Conservation (phyloP, 2,797 vertebrate genomes). For the Carcharodon carcharias region DNA sequence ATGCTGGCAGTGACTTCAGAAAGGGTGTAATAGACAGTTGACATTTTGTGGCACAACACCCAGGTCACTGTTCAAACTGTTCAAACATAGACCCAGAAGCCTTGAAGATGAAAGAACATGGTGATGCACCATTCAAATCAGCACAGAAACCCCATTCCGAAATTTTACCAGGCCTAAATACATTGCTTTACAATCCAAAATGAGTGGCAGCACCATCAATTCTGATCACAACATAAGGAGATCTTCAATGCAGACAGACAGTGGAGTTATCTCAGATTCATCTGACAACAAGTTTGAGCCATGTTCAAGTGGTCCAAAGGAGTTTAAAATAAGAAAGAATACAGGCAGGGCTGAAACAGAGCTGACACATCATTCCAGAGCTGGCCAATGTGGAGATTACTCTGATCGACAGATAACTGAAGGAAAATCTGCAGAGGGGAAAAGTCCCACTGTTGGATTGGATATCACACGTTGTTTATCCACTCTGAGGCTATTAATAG, state of each 20-base stretch:
- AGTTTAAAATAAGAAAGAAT: not conserved
- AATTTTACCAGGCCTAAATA: constrained; percentile 33
- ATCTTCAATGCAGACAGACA: constrained; percentile 36
- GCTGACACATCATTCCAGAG: not conserved
- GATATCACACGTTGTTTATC: not conserved
- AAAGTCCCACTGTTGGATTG: no score
- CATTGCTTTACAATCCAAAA: constrained; percentile 45
- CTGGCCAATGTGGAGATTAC: no score
- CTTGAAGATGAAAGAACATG: not conserved
- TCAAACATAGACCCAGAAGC: not conserved
- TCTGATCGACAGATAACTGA: not conserved
- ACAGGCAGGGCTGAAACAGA: not conserved
- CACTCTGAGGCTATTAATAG: not conserved
- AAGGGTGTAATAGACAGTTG: not conserved
- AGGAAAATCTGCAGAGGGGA: not conserved
- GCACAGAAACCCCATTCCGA: no score
- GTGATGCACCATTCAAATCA: not conserved
- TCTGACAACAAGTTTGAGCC: constrained; percentile 13
- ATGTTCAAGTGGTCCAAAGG: not conserved
- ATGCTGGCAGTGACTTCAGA: not conserved
- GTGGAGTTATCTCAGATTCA: constrained; percentile 39
- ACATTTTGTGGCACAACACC: no score
- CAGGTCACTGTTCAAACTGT: not conserved
- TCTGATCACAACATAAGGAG: constrained; percentile 40
- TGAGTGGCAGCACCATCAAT: constrained; percentile 41